phyloP scores from a whole-genome alignment of 2,888 invertebrate species.

The Morinoia aosen region DNA sequence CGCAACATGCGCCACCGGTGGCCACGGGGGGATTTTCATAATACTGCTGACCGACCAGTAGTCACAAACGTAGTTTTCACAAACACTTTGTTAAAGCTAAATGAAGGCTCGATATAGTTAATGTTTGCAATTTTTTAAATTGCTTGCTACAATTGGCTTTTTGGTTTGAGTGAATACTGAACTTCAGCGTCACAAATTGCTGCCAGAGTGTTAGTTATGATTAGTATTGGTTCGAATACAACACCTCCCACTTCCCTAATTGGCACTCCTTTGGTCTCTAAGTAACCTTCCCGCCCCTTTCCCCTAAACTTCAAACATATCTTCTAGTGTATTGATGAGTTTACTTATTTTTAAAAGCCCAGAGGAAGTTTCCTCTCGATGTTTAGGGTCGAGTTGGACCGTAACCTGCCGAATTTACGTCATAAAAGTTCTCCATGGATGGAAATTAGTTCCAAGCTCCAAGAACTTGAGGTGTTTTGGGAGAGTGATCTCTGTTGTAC shows the following conservation, averaged over 20 bases:
- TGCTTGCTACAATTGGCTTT: too few species aligned
- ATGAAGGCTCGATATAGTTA: too few species aligned
- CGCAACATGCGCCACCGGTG: too few species aligned
- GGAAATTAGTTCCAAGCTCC: neutral
- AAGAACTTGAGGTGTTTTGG: neutral
- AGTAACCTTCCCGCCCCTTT: neutral
- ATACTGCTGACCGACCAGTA: too few species aligned
- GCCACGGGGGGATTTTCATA: too few species aligned
- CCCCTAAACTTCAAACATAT: neutral
- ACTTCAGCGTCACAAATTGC: too few species aligned
- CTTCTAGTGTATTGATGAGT: neutral
- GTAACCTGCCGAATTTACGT: neutral
- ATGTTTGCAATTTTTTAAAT: too few species aligned
- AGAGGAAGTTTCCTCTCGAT: neutral
- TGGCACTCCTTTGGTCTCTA: neutral
- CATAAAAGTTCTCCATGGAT: neutral
- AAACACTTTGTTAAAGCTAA: too few species aligned
- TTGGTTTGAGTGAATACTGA: too few species aligned
- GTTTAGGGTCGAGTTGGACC: constrained; percentile 10
- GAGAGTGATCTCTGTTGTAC: neutral
- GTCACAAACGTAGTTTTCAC: too few species aligned
- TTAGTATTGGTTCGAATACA: too few species aligned
- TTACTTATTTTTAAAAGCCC: neutral
- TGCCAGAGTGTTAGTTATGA: too few species aligned
- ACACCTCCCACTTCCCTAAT: neutral